Percentiles rank a stretch among this genome's conserved stretches.
Evolutionary conservation across 2,797 vertebrate species (phyloP).

Genomic region (Eremophila alpestris): DNA sequence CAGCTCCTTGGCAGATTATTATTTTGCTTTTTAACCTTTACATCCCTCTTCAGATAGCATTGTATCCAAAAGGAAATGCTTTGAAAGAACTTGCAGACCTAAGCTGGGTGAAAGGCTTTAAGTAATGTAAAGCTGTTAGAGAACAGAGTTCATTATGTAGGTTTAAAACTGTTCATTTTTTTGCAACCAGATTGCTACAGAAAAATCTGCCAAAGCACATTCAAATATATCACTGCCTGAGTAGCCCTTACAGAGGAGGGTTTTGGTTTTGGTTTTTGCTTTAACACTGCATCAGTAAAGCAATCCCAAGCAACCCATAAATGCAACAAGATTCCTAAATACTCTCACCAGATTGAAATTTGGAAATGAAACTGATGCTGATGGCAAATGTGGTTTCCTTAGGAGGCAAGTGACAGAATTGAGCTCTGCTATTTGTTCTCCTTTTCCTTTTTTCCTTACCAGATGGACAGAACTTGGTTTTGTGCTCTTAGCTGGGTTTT

Average conservation of each 20-base stretch:
- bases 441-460: background rate
- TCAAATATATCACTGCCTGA: background rate
- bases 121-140: constrained; percentile 26
- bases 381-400: constrained; percentile 1
- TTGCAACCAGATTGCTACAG: background rate
- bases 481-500: background rate
- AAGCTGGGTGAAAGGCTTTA: background rate
- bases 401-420: background rate
- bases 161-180: constrained; percentile 40
- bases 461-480: background rate
- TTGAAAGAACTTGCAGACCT: constrained; percentile 5
- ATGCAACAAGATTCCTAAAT: background rate
- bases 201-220: background rate
- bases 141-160: constrained; percentile 20
- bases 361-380: background rate
- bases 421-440: background rate
- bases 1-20: background rate
- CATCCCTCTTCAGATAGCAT: background rate
- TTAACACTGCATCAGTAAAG: background rate
- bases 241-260: background rate
- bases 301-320: background rate
- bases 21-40: constrained; percentile 30
- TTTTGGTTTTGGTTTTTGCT: background rate
- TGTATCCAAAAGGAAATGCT: background rate
- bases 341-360: background rate